A percentile compares a stretch with the other conserved stretches of the same genome.
These are phyloP conservation scores for Drosophila paulistorum DNA, from an alignment of 1,140 invertebrate species.

Conservation along the genomic window DNA sequence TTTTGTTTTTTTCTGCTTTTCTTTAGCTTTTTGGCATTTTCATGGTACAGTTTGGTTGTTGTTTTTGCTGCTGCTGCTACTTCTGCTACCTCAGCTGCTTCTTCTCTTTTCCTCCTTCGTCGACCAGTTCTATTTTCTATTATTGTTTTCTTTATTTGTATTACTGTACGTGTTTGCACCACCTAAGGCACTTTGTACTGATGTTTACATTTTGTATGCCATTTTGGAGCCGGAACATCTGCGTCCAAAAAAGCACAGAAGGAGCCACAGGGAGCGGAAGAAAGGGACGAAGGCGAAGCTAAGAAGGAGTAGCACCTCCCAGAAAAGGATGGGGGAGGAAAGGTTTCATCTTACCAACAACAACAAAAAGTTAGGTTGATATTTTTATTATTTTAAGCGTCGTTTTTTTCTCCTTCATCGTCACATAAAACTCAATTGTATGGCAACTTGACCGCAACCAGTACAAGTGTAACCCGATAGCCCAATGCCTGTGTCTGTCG, in stretches of 20 bases:
- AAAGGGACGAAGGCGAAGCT: neutral
- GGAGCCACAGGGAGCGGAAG: neutral
- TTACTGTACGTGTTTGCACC: conserved; percentile 78
- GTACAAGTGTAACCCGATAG: neutral
- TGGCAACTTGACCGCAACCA: conserved; percentile 36
- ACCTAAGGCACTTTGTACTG: conserved; percentile 72
- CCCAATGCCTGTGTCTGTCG: neutral
- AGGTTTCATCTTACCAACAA: conserved; percentile 4
- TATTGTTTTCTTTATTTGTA: conserved; percentile 81
- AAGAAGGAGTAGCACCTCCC: neutral
- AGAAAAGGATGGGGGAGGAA: neutral
- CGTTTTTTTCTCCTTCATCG: conserved; percentile 1
- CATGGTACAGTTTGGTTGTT: conserved; percentile 4
- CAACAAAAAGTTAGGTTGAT: conserved; percentile 37
- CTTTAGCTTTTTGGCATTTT: conserved; percentile 44
- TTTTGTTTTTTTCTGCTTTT: conserved; percentile 54
- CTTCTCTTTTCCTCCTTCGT: conserved; percentile 46
- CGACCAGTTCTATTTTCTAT: conserved; percentile 68
- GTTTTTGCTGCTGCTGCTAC: conserved; percentile 30
- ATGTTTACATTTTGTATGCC: conserved; percentile 57
- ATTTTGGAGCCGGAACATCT: conserved; percentile 55
- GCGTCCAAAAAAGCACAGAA: conserved; percentile 47
- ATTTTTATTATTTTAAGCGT: conserved; percentile 50
- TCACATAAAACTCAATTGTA: conserved; percentile 45
- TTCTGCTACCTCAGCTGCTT: neutral